A percentile compares a stretch with the other conserved stretches of the same genome.
These are phyloP conservation scores for Percopsis omiscomaycus DNA, from an alignment of 2,797 vertebrate genomes.

Conservation along the genomic window DNA sequence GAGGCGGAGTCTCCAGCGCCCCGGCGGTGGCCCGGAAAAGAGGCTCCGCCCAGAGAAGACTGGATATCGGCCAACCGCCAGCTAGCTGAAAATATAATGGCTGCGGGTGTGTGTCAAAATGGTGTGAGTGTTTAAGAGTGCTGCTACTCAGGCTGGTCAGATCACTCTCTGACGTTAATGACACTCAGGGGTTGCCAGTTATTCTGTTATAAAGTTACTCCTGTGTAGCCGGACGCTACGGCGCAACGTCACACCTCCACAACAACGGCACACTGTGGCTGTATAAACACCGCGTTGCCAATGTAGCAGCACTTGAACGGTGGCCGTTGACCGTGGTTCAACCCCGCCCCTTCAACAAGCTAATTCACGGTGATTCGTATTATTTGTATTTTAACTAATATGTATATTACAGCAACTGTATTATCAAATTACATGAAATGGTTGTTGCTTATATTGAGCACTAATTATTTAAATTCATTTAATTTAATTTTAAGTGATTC, in stretches of 20 bases:
- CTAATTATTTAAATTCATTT: slow-evolving; percentile 53
- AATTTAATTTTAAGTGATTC: slow-evolving; percentile 19
- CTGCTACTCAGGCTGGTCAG: neutral
- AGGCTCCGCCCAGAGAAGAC: slow-evolving; percentile 88
- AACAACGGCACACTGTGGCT: no score
- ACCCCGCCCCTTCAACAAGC: slow-evolving; percentile 37
- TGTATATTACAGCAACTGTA: slow-evolving; percentile 55
- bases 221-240: no score
- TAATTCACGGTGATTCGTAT: slow-evolving; percentile 34
- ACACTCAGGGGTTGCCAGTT: slow-evolving; percentile 25
- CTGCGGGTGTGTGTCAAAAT: neutral
- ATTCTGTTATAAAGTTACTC: no score
- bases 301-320: slow-evolving; percentile 25
- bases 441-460: slow-evolving; percentile 43
- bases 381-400: slow-evolving; percentile 71
- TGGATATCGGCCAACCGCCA: slow-evolving; percentile 81
- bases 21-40: slow-evolving; percentile 61
- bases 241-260: no score
- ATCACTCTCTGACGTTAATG: neutral
- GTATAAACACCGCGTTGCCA: slow-evolving; percentile 13
- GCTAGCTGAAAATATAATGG: slow-evolving; percentile 60
- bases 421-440: slow-evolving; percentile 25
- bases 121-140: neutral
- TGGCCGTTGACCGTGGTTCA: neutral
- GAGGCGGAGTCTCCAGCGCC: slow-evolving; percentile 51